A percentile compares a stretch with the other conserved stretches of the same genome.
phyloP scores from a whole-genome alignment of 2,888 invertebrate genomes.

The Heteromurus nitidus region DNA sequence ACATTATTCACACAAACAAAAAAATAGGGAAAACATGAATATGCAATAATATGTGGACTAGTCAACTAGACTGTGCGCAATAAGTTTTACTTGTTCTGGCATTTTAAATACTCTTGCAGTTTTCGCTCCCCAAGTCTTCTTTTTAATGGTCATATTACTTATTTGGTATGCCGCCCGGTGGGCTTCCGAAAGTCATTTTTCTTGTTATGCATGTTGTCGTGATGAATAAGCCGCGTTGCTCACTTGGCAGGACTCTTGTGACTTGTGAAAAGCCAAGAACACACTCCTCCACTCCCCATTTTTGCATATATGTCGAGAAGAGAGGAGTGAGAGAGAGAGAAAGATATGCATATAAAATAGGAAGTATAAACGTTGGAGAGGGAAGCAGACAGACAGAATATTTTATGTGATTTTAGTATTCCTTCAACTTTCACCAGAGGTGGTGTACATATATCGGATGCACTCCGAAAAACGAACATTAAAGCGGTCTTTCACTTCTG shows the following conservation, averaged over 20 bases:
- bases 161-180: constrained; percentile 48
- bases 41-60: too few relatives aligned
- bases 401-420: constrained; percentile 36
- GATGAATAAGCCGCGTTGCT: too few relatives aligned
- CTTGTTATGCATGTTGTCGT: constrained; percentile 44
- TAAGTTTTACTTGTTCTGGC: background rate
- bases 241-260: background rate
- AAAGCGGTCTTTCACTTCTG: background rate
- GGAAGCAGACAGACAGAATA: constrained; percentile 46
- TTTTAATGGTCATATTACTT: background rate
- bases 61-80: too few relatives aligned
- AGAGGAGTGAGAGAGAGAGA: background rate
- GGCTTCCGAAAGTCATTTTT: constrained; percentile 59
- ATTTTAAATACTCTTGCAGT: background rate
- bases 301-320: background rate
- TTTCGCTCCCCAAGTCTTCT: background rate
- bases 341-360: too few relatives aligned
- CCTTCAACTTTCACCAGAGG: constrained; percentile 1
- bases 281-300: background rate
- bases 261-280: background rate
- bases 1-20: too few relatives aligned
- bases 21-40: too few relatives aligned
- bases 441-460: background rate
- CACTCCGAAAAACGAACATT: background rate
- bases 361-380: too few relatives aligned